Evolutionary conservation across 2,888 invertebrate genomes (phyloP).

Genomic region (Melanargia galathea): DNA sequence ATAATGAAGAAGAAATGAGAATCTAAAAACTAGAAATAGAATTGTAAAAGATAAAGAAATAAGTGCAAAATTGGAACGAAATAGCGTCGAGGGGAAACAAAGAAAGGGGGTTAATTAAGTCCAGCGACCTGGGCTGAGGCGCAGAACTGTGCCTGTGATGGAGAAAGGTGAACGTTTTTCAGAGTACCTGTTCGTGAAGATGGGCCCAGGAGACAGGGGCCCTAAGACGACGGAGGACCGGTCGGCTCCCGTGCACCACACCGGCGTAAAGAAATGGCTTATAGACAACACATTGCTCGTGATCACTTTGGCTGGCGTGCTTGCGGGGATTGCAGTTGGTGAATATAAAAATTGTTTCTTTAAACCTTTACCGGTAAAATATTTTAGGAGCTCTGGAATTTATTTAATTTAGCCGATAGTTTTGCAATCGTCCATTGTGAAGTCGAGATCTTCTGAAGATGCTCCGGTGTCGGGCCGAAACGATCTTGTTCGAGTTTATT

Average conservation of each 20-base stretch:
- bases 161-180: slow-evolving; percentile 87
- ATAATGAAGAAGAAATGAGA: slow-evolving; percentile 2
- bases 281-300: slow-evolving; percentile 90
- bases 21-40: not conserved
- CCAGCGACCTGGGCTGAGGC: slow-evolving; percentile 52
- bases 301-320: slow-evolving; percentile 90
- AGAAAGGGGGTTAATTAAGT: slow-evolving; percentile 41
- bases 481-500: too few species aligned
- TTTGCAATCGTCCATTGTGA: too few species aligned
- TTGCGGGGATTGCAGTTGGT: slow-evolving; percentile 89
- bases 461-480: too few species aligned
- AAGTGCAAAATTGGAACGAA: slow-evolving; percentile 25
- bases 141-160: slow-evolving; percentile 71
- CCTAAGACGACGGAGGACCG: slow-evolving; percentile 84
- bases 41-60: slow-evolving; percentile 16
- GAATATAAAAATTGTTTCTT: slow-evolving; percentile 39
- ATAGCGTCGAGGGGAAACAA: slow-evolving; percentile 27
- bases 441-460: too few species aligned
- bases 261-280: slow-evolving; percentile 86
- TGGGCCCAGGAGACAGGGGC: slow-evolving; percentile 85
- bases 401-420: too few species aligned
- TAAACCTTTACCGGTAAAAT: too few species aligned
- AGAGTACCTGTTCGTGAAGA: slow-evolving; percentile 91
- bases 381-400: too few species aligned
- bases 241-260: slow-evolving; percentile 85